A percentile compares a stretch with the other conserved stretches of the same genome.
These are phyloP conservation scores for Cyclophora punctaria DNA, from an alignment of 2,888 invertebrate genomes.

Conservation along the genomic window DNA sequence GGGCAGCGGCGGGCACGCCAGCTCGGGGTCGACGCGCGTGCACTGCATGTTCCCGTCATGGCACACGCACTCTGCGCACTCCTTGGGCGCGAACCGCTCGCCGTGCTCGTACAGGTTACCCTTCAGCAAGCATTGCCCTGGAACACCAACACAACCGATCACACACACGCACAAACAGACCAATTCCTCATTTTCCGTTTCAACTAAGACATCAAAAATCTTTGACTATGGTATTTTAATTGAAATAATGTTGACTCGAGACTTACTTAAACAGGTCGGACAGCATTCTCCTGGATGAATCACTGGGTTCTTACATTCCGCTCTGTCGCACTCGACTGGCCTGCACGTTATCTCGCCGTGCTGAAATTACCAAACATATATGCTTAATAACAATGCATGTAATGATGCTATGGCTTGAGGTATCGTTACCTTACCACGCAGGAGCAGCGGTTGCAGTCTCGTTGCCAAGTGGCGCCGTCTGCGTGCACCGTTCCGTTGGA, in stretches of 20 bases:
- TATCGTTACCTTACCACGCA: constrained; percentile 80
- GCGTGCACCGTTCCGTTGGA: constrained; percentile 86
- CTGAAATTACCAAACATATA: constrained; percentile 55
- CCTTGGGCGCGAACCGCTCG: constrained; percentile 80
- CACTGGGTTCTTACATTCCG: constrained; percentile 87
- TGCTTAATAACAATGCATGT: too few species aligned
- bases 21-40: constrained; percentile 80
- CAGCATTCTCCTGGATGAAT: constrained; percentile 87
- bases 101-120: constrained; percentile 87
- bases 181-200: too few species aligned
- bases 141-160: too few species aligned
- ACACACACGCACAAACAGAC: too few species aligned
- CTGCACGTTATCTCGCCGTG: constrained; percentile 90
- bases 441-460: constrained; percentile 90
- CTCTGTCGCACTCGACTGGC: constrained; percentile 85
- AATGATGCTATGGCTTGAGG: too few species aligned
- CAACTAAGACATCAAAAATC: too few species aligned
- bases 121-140: constrained; percentile 83
- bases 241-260: not conserved
- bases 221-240: too few species aligned
- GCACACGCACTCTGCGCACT: constrained; percentile 89
- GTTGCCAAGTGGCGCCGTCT: constrained; percentile 90
- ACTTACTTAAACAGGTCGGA: constrained; percentile 89
- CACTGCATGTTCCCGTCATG: constrained; percentile 88
- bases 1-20: constrained; percentile 83